These are phyloP conservation scores for Spatula clypeata DNA, from an alignment of 2,797 vertebrate genomes.

Conservation along the genomic window DNA sequence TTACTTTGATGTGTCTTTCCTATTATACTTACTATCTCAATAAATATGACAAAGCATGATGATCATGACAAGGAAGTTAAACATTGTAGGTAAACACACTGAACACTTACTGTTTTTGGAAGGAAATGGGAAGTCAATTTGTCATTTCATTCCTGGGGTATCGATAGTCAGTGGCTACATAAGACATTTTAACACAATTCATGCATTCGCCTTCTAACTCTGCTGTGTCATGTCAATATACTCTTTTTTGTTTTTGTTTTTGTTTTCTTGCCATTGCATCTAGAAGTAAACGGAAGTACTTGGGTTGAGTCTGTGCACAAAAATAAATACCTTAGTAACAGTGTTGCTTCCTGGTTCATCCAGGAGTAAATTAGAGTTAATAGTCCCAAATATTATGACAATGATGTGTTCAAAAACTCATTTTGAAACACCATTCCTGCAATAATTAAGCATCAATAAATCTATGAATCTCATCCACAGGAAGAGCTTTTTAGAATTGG, in stretches of 20 bases:
- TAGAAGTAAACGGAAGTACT: not conserved
- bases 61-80: not conserved
- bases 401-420: not conserved
- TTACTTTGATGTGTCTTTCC: not conserved
- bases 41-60: not conserved
- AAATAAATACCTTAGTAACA: not conserved
- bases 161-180: fast-evolving
- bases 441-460: not conserved
- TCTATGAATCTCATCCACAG: not conserved
- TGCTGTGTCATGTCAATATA: fast-evolving
- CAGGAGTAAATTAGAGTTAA: not conserved
- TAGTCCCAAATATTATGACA: not conserved
- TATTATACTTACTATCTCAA: not conserved
- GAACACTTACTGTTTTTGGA: not conserved
- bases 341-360: not conserved
- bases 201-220: not conserved
- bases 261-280: not conserved
- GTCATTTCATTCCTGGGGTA: not conserved
- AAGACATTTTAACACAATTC: not conserved
- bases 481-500: not conserved
- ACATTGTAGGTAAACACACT: not conserved
- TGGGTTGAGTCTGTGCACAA: not conserved
- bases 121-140: not conserved
- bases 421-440: not conserved
- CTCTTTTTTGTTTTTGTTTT: too few species aligned